Conservation (phyloP, 2,888 invertebrate genomes). For the Tetragnatha montana region DNA sequence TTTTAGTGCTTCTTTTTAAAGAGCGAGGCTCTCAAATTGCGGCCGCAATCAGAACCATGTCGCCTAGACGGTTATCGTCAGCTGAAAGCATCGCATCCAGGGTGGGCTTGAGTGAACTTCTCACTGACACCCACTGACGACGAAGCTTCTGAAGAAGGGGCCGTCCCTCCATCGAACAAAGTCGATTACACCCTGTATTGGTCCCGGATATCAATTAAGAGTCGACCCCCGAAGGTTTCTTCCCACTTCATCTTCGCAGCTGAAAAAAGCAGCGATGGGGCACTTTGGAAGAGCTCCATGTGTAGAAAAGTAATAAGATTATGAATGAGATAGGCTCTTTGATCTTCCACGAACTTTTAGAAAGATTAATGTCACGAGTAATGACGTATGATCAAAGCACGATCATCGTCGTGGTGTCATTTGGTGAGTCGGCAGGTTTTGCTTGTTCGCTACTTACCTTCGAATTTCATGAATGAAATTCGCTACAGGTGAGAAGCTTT, state of each 20-base stretch:
- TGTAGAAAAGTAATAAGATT: slow-evolving; percentile 46
- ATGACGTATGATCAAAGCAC: slow-evolving; percentile 50
- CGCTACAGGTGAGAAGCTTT: not conserved
- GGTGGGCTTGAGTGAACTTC: slow-evolving; percentile 18
- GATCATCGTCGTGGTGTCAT: slow-evolving; percentile 33
- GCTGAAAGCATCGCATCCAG: slow-evolving; percentile 18
- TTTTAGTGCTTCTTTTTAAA: not conserved
- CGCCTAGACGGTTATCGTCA: slow-evolving; percentile 62
- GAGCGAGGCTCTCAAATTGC: slow-evolving; percentile 56
- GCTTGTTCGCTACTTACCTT: not conserved
- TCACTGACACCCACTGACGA: slow-evolving; percentile 47
- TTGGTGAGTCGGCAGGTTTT: slow-evolving; percentile 13
- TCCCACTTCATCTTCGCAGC: slow-evolving; percentile 20
- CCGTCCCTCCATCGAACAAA: slow-evolving; percentile 31
- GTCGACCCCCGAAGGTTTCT: not conserved
- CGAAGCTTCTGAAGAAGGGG: slow-evolving; percentile 29
- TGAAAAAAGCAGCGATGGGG: slow-evolving; percentile 17
- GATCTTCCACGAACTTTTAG: slow-evolving; percentile 32
- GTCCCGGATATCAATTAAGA: too few species aligned
- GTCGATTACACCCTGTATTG: not conserved
- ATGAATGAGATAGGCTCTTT: slow-evolving; percentile 45
- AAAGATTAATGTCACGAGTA: slow-evolving; percentile 51
- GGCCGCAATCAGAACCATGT: slow-evolving; percentile 55
- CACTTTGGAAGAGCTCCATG: slow-evolving; percentile 53
- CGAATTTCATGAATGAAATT: slow-evolving; percentile 26